These are phyloP conservation scores for Ornithoptera priamus DNA, from an alignment of 2,888 invertebrate species.

Conservation along the genomic window DNA sequence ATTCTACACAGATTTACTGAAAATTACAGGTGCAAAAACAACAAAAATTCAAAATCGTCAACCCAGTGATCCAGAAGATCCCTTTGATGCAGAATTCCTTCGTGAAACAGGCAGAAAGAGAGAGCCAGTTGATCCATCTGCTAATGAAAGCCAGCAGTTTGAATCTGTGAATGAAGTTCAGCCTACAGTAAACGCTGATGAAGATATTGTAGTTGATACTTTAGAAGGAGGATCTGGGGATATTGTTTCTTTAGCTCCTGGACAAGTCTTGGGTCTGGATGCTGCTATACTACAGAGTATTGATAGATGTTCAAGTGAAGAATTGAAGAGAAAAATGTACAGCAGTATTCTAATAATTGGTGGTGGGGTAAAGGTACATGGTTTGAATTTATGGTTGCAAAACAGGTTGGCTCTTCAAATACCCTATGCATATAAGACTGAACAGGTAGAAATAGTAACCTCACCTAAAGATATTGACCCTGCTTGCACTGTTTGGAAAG, in stretches of 20 bases:
- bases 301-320: constrained; percentile 92
- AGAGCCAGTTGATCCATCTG: constrained; percentile 64
- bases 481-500: constrained; percentile 95
- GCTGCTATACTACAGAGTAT: constrained; percentile 95
- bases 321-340: constrained; percentile 96
- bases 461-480: constrained; percentile 96
- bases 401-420: constrained; percentile 91
- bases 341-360: constrained; percentile 95
- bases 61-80: constrained; percentile 91
- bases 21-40: constrained; percentile 88
- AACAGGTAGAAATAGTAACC: constrained; percentile 93
- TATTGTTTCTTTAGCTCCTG: constrained; percentile 85
- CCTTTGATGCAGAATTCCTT: constrained; percentile 94
- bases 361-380: constrained; percentile 93
- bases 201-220: constrained; percentile 86
- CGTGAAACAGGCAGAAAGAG: constrained; percentile 89
- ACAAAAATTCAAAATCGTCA: constrained; percentile 87
- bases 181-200: constrained; percentile 79
- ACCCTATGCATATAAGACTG: constrained; percentile 88
- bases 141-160: constrained; percentile 68
- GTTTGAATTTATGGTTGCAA: constrained; percentile 91
- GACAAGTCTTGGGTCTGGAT: constrained; percentile 92
- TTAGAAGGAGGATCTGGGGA: constrained; percentile 79
- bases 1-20: constrained; percentile 93
- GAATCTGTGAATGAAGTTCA: constrained; percentile 76